Evolutionary conservation across 2,113 vertebrate species (phyloP), one percentile per base, ranked within the genome.

Genomic region (Leptobrachium leishanense): DNA sequence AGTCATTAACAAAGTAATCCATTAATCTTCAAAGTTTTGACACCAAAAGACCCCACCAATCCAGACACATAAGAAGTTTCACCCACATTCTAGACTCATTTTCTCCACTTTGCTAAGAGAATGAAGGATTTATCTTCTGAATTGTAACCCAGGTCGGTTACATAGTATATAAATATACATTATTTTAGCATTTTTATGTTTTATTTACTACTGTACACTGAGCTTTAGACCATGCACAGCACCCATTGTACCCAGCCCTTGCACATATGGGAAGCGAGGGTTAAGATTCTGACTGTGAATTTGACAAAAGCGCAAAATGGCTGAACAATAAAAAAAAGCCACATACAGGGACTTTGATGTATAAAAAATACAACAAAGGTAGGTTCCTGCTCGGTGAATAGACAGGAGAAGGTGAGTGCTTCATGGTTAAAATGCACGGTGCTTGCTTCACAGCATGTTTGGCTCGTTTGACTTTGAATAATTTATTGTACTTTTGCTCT

Each of bases 21-120:
- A 94, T 94, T 95, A 92, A 95, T 97, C 93, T 95, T 92, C 89
- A 91, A 92, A 92, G 92, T 94, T 94, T 93, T 94, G 92, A 95
- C 93, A 94, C 89, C 82, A 87, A 87, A 31, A 87, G 85, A 85
- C 89, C 90, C 87, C 85, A 71, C 42, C 84, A 88, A 89, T 86
- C 80, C 85, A 84, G 78, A 83, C 85, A 86, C 91, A 88, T 88
- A 92, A 90, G 86, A 87, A 87, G 89, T 92, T 92, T 84, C 85
- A 85, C 79, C 85, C 85, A 86, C 70, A 81, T 88, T 71, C 82
- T 85, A 84, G 80, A 84, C 83, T 72, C 83, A 87, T 46, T 70
- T 83, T 82, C 84, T 83, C 50, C 43, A 20, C 39, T 79, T 82
- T 85, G 68, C 70, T 72, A 75, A 79, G 81, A 68, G 77, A 87